These are phyloP conservation scores for Mormyrus hasselquistii DNA, from an alignment of 2,797 vertebrate genomes.

Conservation along the genomic window DNA sequence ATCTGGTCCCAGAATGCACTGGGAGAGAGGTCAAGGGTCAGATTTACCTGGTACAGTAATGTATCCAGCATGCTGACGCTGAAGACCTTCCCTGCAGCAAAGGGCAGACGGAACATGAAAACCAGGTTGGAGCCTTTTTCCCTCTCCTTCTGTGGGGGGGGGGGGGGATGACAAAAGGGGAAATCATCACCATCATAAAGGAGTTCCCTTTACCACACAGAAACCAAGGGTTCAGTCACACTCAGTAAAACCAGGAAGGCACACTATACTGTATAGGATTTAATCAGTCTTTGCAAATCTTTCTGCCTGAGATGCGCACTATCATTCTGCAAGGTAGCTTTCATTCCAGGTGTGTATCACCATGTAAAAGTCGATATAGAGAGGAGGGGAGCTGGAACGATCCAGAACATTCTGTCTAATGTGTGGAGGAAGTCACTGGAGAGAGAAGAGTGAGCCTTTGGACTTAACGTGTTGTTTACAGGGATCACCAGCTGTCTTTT, in stretches of 20 bases:
- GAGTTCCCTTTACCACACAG: neutral
- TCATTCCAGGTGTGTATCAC: neutral
- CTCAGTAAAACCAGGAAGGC: neutral
- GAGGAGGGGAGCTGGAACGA: neutral
- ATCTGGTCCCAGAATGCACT: neutral
- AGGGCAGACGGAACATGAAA: slow-evolving; percentile 77
- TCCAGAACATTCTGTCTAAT: neutral
- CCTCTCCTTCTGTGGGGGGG: slow-evolving; percentile 63
- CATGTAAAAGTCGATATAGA: neutral
- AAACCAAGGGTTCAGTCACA: neutral
- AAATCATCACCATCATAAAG: neutral
- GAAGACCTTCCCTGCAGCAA: slow-evolving; percentile 78
- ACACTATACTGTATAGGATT: neutral
- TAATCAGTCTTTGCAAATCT: neutral
- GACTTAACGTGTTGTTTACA: neutral
- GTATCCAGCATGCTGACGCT: slow-evolving; percentile 81
- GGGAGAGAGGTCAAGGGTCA: neutral
- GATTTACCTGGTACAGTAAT: slow-evolving; percentile 71
- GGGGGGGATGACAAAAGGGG: neutral
- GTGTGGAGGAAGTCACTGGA: neutral
- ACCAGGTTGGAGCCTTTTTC: slow-evolving; percentile 76
- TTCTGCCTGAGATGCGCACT: neutral
- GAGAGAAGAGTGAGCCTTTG: neutral
- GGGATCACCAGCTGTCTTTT: neutral
- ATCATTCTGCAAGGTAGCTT: neutral